Conservation (phyloP, 30 jellyfish, hydroid and myxozoan genomes). For the Pelagia noctiluca region DNA sequence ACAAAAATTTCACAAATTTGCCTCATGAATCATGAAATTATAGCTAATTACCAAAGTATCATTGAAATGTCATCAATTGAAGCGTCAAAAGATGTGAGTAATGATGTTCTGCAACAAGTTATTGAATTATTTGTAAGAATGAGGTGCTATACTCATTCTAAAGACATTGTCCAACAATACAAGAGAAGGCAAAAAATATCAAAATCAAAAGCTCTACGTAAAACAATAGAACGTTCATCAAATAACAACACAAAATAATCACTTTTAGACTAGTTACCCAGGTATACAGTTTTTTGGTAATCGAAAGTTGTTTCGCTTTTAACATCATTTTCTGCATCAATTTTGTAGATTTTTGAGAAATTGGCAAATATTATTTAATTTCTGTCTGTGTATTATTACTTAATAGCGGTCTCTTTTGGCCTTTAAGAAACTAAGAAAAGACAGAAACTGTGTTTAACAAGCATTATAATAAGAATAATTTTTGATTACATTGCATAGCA, state of each 20-base stretch:
- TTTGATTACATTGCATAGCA: too few relatives aligned
- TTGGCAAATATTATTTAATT: too few relatives aligned
- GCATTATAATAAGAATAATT: too few relatives aligned
- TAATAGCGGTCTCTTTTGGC: too few relatives aligned
- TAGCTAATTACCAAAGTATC: background rate
- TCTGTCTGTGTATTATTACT: too few relatives aligned
- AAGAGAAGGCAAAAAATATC: slow-evolving; percentile 14
- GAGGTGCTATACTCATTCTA: slow-evolving; percentile 44
- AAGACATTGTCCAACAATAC: slow-evolving; percentile 28
- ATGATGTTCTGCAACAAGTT: background rate
- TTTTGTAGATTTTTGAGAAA: too few relatives aligned
- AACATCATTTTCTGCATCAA: too few relatives aligned
- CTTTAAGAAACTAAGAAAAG: too few relatives aligned
- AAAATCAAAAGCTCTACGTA: slow-evolving; percentile 24
- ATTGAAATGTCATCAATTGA: background rate
- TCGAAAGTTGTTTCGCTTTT: too few relatives aligned
- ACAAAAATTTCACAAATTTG: background rate
- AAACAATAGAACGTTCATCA: slow-evolving; percentile 7
- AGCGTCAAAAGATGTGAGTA: background rate
- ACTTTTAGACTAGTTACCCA: background rate
- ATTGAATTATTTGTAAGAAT: slow-evolving; percentile 3
- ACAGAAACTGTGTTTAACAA: too few relatives aligned
- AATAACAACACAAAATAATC: background rate
- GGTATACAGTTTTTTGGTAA: background rate
- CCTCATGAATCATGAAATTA: background rate